phyloP scores from a whole-genome alignment of 2,797 vertebrate species.

The Lacerta bilineata region DNA sequence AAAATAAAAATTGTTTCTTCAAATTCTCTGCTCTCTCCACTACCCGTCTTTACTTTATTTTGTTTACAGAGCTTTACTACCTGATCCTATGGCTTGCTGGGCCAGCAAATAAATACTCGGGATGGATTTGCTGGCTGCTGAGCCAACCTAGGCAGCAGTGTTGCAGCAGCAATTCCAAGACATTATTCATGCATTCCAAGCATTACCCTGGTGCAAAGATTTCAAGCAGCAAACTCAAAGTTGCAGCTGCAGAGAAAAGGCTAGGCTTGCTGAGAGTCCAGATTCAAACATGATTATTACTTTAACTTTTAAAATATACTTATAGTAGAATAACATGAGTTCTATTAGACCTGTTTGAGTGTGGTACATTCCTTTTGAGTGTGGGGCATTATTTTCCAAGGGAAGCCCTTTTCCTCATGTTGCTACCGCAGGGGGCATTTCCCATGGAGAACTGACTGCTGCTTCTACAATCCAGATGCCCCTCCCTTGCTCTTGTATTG shows the following conservation, averaged over 20 bases:
- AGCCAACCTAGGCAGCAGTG: not conserved
- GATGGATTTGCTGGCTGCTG: conserved; percentile 8
- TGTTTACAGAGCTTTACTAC: not conserved
- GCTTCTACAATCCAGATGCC: not conserved
- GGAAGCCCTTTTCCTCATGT: not conserved
- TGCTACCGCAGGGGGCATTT: no score
- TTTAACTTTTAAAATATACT: not conserved
- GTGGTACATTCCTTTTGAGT: not conserved
- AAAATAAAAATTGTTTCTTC: not conserved
- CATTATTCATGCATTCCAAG: not conserved
- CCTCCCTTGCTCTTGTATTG: not conserved
- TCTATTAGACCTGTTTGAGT: not conserved
- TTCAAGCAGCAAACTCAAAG: not conserved
- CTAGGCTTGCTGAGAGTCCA: not conserved
- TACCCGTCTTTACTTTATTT: not conserved
- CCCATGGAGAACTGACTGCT: not conserved
- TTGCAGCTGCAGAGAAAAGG: not conserved
- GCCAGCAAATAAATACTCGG: not conserved
- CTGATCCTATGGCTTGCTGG: not conserved
- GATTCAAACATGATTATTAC: not conserved
- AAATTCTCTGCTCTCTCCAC: not conserved
- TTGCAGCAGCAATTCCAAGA: not conserved
- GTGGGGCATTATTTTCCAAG: not conserved
- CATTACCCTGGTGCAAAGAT: not conserved
- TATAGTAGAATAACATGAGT: not conserved